A percentile compares a stretch with the other conserved stretches of the same genome.
phyloP scores from a whole-genome alignment of 2,113 vertebrate species.

The Larimichthys polyactis region DNA sequence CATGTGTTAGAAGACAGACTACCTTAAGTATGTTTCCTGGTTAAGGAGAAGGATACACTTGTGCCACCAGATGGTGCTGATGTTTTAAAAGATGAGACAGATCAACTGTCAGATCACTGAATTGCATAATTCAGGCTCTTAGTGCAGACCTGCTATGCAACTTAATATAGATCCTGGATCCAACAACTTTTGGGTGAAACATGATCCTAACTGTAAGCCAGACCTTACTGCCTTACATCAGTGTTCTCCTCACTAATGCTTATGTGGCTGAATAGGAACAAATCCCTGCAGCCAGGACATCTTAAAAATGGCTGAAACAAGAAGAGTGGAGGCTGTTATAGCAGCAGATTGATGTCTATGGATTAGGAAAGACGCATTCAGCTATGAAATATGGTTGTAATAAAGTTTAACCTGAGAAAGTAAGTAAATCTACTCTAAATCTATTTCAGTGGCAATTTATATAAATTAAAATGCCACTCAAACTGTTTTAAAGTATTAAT shows the following conservation, averaged over 20 bases:
- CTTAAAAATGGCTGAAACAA: too few relatives aligned
- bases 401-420: too few relatives aligned
- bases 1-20: too few relatives aligned
- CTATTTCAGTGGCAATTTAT: too few relatives aligned
- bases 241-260: too few relatives aligned
- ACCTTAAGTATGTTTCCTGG: not conserved
- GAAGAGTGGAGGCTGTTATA: not conserved
- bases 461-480: not conserved
- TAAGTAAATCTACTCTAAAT: too few relatives aligned
- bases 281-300: too few relatives aligned
- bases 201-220: too few relatives aligned
- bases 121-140: not conserved
- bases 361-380: not conserved
- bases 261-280: too few relatives aligned
- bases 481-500: not conserved
- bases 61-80: conserved; percentile 35
- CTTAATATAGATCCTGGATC: too few relatives aligned
- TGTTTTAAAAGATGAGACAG: not conserved
- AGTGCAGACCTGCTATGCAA: not conserved
- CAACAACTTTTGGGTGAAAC: too few relatives aligned
- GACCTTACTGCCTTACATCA: not conserved
- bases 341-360: not conserved
- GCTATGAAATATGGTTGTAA: too few relatives aligned
- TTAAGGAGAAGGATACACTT: not conserved
- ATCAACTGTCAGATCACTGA: not conserved